A percentile compares a stretch with the other conserved stretches of the same genome.
These are phyloP conservation scores for Lacerta viridis DNA, from an alignment of 2,797 vertebrate genomes.

Conservation along the genomic window DNA sequence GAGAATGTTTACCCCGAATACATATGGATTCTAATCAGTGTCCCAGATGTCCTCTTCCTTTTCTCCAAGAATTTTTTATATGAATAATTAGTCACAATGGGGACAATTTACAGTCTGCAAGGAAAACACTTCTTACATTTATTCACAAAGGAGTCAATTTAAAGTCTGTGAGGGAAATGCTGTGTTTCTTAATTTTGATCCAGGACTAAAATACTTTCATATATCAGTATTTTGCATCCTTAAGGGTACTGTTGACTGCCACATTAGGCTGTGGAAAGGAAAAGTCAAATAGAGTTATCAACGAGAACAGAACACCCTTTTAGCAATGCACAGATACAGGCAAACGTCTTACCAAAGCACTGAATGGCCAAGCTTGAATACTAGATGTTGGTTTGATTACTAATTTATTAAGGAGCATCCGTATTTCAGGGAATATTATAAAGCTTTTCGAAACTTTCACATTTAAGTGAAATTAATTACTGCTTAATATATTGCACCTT, in stretches of 20 bases:
- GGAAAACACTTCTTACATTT: constrained; percentile 13
- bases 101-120: constrained; percentile 27
- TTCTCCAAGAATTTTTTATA: not conserved
- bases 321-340: not conserved
- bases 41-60: not conserved
- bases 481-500: not conserved
- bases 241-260: not conserved
- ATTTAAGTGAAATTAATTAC: not conserved
- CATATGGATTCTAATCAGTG: constrained; percentile 1
- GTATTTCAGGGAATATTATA: not conserved
- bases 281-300: not conserved
- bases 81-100: constrained; percentile 34
- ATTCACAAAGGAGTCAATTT: constrained; percentile 25
- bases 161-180: constrained; percentile 15
- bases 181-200: constrained; percentile 14
- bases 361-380: not conserved
- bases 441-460: not conserved
- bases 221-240: constrained; percentile 18
- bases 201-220: not conserved
- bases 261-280: not conserved
- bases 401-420: not conserved
- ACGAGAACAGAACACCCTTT: not conserved
- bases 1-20: not conserved
- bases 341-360: not conserved
- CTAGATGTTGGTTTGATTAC: not conserved